A percentile compares a stretch with the other conserved stretches of the same genome.
Evolutionary conservation across 2,797 vertebrate genomes (phyloP).

Genomic region (Mormyrops boulengeri): DNA sequence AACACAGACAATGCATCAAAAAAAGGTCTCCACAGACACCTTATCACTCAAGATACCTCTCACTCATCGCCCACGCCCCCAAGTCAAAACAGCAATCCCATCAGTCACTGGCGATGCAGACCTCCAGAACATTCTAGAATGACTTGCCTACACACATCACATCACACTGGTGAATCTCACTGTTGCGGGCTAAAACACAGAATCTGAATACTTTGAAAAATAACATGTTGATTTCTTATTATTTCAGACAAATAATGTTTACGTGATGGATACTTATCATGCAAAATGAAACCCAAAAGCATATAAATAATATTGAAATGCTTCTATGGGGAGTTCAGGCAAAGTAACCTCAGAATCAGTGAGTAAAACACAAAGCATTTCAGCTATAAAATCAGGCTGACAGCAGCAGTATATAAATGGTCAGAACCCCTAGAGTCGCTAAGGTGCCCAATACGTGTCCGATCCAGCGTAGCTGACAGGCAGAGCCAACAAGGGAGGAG

Average conservation of each 20-base stretch:
- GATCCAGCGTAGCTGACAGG: not conserved
- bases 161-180: not conserved
- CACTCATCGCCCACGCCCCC: not conserved
- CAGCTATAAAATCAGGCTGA: not conserved
- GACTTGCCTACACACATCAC: not conserved
- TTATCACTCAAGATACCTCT: not conserved
- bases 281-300: not conserved
- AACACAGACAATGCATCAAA: not conserved
- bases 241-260: not conserved
- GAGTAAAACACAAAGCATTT: not conserved
- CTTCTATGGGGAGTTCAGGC: not conserved
- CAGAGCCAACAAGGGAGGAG: not conserved
- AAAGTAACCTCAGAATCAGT: not conserved
- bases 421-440: not conserved
- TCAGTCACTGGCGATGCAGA: not conserved
- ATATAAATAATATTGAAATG: not conserved
- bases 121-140: not conserved
- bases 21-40: not conserved
- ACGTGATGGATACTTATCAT: not conserved
- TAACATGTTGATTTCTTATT: not conserved
- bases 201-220: not conserved
- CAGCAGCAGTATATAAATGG: not conserved
- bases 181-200: not conserved
- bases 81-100: not conserved
- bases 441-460: not conserved